phyloP scores from a whole-genome alignment of 2,113 vertebrate species.

The Rhinichthys klamathensis region DNA sequence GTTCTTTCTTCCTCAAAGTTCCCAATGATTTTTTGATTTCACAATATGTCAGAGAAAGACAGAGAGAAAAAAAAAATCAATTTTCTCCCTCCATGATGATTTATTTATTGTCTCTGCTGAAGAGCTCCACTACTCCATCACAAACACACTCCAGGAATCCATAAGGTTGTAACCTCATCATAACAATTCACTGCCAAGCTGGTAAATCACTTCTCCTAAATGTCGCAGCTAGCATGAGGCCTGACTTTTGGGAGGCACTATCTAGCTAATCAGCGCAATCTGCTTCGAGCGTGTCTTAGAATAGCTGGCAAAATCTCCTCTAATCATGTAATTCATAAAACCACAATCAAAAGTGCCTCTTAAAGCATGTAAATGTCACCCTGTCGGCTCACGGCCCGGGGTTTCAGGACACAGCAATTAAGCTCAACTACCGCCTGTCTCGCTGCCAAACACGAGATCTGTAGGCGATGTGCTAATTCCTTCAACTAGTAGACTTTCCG shows the following conservation, averaged over 20 bases:
- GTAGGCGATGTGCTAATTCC: conserved; percentile 39
- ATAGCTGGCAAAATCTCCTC: conserved; percentile 45
- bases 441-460: background rate
- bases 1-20: conserved; percentile 41
- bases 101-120: conserved; percentile 57
- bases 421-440: background rate
- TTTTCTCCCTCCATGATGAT: conserved; percentile 46
- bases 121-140: conserved; percentile 39
- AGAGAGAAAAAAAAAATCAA: conserved; percentile 8
- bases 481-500: background rate
- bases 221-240: conserved; percentile 35
- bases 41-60: conserved; percentile 43
- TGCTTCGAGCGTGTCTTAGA: conserved; percentile 14
- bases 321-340: conserved; percentile 53
- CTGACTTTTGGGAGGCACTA: conserved; percentile 7
- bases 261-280: conserved; percentile 48
- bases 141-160: conserved; percentile 38
- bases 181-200: conserved; percentile 42
- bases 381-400: background rate
- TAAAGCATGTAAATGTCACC: conserved; percentile 52
- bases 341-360: conserved; percentile 43
- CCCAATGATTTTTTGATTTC: conserved; percentile 44
- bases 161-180: conserved; percentile 57
- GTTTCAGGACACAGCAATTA: conserved; percentile 45
- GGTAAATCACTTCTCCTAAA: conserved; percentile 47